Evolutionary conservation across 1,140 invertebrate species (phyloP), one percentile per base, ranked within the genome.

Genomic region (Heliconius eleuchia): DNA sequence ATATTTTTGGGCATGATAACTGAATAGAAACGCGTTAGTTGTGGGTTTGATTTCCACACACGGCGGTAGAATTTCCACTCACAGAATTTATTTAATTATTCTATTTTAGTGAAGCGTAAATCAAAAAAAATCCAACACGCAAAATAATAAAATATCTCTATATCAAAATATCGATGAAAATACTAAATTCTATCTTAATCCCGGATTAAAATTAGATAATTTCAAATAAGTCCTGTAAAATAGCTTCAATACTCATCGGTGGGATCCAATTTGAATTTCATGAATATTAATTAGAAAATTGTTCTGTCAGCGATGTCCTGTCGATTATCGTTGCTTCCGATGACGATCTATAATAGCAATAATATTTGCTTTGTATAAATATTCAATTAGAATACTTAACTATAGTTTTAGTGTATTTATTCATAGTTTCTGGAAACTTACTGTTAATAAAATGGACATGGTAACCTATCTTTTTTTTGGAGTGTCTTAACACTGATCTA

Each of bases 181-280:
- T 34, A 42, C 18, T 72, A 39, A 66, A 66, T 8, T 66, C 23
- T 23, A 66, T 27, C 60, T 66, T 66, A 66, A 66, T 66, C 27
- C 78, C 71, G 72, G 75, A 80, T 80, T 83, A 83, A 30, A 71
- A 72, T 77, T 71, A 46, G n/a, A 34, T 27, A 30, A 77, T 84
- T 82, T 82, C 82, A 74, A 82, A 82, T 72, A 80, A 66, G 60
- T 66, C 60, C 60, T 80, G 52, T 79, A 74, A 81, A 83, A 83
- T 80, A 83, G 82, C 83, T 83, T 81, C 76, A 84, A 66, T 76
- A 82, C 70, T 84, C 78, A 74, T 84, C 80, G 71, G 78, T 84
- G 80, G 79, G 71, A 84, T 81, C 82, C 83, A 86, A 87, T 88
- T 85, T 86, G 81, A 88, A 89, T 86, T 89, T 87, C 86, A 86